Evolutionary conservation across 2,797 vertebrate genomes (phyloP), one percentile per base, ranked within the genome.

Genomic region (Neostethus bicornis): DNA sequence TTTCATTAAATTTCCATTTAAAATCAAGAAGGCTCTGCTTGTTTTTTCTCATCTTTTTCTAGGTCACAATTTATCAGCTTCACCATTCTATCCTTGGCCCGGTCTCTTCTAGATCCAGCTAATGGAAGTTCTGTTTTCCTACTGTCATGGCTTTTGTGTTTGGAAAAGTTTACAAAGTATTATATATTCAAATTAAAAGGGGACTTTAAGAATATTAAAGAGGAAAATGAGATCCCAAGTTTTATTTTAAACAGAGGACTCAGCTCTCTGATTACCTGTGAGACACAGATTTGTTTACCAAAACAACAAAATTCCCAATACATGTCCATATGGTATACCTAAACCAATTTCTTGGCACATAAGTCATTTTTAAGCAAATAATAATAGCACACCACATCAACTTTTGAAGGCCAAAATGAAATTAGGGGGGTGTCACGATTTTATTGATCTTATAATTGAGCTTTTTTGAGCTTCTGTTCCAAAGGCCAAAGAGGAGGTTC

Each of bases 1-100:
- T 76, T 73, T 70, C 70, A 76, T 80, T 70, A 68, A 57, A 79
- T 53, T 83, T 67, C 59, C 70, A 79, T 63, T 58, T 75, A 69
- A 62, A 69, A 57, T 61, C 21, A 37, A 48, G 57, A 59, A 61
- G 51, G 54, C 63, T 60, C 62, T 54, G 55, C 50, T 41, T 61
- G 59, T 68, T 9, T 11, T 56, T 66, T 53, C 53, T 31, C 56
- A 19, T 53, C 63, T 42, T 75, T 32, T 83, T 87, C 70, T 78
- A 73, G 77, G 70, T 77, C 77, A 74, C 1, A 5, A 58, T 39
- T 73, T 46, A 70, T 45, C 13, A 44, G 64, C 61, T 77, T 52
- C 59, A 66, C 49, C 42, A 63, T 66, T 70, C 42, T 51, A 41
- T 60, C 51, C 38, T 49, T 41, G 53, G 42, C 59, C 28, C 51